Conservation (phyloP, 2,797 vertebrate genomes). For the Leuciscus waleckii region DNA sequence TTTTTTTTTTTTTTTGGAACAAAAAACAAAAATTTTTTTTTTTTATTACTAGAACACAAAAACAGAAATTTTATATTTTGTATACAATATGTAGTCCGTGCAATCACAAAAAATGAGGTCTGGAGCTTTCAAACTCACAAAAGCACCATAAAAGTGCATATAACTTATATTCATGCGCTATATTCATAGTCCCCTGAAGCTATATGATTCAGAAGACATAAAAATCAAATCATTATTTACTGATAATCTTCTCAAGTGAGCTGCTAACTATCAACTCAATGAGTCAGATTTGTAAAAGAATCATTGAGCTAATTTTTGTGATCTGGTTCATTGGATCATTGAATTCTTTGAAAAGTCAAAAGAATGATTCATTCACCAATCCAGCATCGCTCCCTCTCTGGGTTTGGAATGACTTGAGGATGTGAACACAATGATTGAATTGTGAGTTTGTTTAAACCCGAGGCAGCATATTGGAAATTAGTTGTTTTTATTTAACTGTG, state of each 20-base stretch:
- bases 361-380: not conserved
- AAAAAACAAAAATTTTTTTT: no score
- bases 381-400: not conserved
- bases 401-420: not conserved
- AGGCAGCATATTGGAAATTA: not conserved
- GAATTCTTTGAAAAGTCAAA: not conserved
- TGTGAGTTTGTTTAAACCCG: slow-evolving; percentile 1
- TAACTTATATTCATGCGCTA: not conserved
- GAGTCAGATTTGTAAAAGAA: not conserved
- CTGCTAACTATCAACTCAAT: not conserved
- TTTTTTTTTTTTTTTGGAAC: no score
- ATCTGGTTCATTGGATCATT: not conserved
- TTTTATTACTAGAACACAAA: no score
- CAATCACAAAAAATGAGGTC: not conserved
- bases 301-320: not conserved
- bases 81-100: not conserved
- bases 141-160: not conserved
- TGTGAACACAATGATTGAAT: not conserved
- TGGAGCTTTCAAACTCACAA: not conserved
- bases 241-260: not conserved
- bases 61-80: not conserved
- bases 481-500: slow-evolving; percentile 13
- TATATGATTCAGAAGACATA: not conserved
- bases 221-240: not conserved
- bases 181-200: not conserved